Base-by-base conservation (phyloP, 2,888 invertebrate species). In the Caradrina clavipalpis region DNA sequence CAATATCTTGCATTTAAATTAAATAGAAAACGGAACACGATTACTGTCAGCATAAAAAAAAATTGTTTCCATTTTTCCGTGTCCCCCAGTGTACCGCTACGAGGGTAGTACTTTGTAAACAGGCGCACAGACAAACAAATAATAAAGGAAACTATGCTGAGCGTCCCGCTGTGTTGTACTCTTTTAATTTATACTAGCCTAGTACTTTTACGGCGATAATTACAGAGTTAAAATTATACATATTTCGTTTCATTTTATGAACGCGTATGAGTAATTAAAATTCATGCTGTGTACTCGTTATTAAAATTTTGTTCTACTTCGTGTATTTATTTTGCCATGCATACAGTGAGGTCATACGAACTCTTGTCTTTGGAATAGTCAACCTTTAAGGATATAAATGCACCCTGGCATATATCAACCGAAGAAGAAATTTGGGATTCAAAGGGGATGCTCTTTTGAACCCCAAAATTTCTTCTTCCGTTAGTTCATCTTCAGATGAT, bases 61-160 rank as follows among this genome's bases (percentile, higher is more conserved):
- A 7, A 31, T 47, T 73, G 67, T 59, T 54, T 64, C 19, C 56
- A 45, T 7, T 11, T 70, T 62, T 35, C 11, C 3, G 0, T 71
- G 76, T 49, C 71, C 69, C 11, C 42, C 22, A 67, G 69, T 81
- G 71, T 68, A 81, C 26, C n/a, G 56, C 58, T 59, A 39, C 51
- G n/a, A 76, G 71, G 80, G 62, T 54, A 31, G 39, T 39, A 39
- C 39, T 39, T 39, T 39, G 71, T 60, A 68, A 79, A 66, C 71
- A 63, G 57, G 57, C 68, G 45, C 68, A 31, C 45, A 80, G 73
- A 82, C 82, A 80, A 72, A 81, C 80, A 80, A 76, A 71, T 58
- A 57, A 69, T 73, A 65, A 82, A 60, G 69, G 58, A 53, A 75
- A 71, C 70, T 77, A 69, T 54, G 49, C 45, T 6, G 66, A 42